Conservation (phyloP, 2,888 invertebrate genomes). For the Eudasyphora cyanicolor region DNA sequence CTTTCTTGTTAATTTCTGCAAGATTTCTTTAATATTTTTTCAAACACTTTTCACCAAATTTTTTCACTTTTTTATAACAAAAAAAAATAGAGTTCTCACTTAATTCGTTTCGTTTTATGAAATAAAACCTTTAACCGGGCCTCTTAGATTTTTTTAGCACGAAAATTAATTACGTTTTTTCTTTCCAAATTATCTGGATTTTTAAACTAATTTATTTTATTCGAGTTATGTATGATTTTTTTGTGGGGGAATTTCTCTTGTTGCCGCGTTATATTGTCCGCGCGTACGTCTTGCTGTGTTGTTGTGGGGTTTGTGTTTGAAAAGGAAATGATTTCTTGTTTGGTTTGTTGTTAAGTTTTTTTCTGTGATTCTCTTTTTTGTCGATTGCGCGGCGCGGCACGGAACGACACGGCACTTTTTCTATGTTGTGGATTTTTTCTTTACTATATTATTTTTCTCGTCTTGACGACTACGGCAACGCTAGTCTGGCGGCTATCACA, state of each 20-base stretch:
- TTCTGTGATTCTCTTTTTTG: not conserved
- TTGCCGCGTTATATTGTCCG: constrained; percentile 20
- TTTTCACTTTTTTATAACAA: not conserved
- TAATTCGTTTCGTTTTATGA: not conserved
- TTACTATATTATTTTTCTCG: constrained; percentile 2
- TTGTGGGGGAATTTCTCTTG: too few species aligned
- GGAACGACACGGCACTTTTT: too few species aligned
- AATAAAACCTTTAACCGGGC: not conserved
- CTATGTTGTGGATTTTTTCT: constrained; percentile 26
- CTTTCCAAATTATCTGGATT: not conserved
- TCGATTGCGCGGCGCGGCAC: too few species aligned
- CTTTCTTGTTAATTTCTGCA: constrained; percentile 3
- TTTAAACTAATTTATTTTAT: constrained; percentile 4
- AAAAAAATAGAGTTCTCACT: not conserved
- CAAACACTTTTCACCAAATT: too few species aligned
- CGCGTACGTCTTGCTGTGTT: constrained; percentile 8
- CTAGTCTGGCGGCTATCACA: not conserved
- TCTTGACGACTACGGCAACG: too few species aligned
- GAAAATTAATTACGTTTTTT: not conserved
- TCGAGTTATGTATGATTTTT: not conserved
- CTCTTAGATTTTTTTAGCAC: not conserved
- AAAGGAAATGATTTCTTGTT: constrained; percentile 54
- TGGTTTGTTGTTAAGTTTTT: constrained; percentile 39
- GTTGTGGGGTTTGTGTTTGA: constrained; percentile 52
- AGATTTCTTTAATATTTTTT: not conserved